Base-by-base conservation (phyloP, 2,113 vertebrate genomes). In the Bungarus multicinctus region DNA sequence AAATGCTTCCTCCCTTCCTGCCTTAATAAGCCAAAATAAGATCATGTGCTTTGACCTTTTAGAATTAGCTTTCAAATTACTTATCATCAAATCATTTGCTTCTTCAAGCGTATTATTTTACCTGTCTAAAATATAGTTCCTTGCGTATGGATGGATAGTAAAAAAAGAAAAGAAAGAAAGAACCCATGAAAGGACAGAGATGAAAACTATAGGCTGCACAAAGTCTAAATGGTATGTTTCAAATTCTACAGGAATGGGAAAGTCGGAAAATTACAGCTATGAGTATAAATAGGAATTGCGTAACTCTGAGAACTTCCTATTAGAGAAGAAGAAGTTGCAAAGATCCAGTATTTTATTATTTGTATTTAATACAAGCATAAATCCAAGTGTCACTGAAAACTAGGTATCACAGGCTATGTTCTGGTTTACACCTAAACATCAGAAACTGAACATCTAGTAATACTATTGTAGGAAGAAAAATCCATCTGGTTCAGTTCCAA, bases 31-130 rank as follows among this genome's bases (percentile, higher is more conserved):
- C 27, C 87, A 88, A 88, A 52, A 54, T 52, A 88, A 53, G 87
- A 8, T 88, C 12, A 27, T 47, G 39, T 86, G 43, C 45, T 3
- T 47, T 25, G 45, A 52, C 64, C 43, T 54, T 39, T 50, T 81
- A 43, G 64, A 85, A 85, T 85, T 55, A 81, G 53, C 64, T 69
- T 53, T 50, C 47, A 52, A 53, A 39, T 16, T 20, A 85, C 74
- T 93, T 94, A 90, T 81, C 85, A 94, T 95, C 87, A 95, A 39
- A 87, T 85, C 58, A 91, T 39, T 95, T 95, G 16, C 27, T 89
- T 18, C 69, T 94, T 92, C 86, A 92, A 90, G 91, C 93, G 93
- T 94, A 81, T 81, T 92, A 25, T 92, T 95, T 95, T 95, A 92
- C 47, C 87, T 94, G 64, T 90, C 27, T 92, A 90, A 91, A 94